These are phyloP conservation scores for Barypeithes pellucidus DNA, from an alignment of 2,888 invertebrate genomes.

Conservation along the genomic window DNA sequence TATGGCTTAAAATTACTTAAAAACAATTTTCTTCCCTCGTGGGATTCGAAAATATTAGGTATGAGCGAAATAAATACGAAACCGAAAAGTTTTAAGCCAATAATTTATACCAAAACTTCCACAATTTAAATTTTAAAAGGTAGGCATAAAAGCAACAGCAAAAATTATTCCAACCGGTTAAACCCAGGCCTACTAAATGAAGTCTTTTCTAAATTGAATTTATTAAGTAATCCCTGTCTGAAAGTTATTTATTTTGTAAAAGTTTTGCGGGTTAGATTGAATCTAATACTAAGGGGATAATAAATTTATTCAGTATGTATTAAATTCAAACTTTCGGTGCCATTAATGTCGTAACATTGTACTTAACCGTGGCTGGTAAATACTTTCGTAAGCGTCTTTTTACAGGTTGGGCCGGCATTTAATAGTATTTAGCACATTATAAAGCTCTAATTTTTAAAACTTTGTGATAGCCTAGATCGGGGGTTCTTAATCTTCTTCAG, in stretches of 20 bases:
- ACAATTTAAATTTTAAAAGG: slow-evolving; percentile 39
- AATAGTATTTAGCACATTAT: slow-evolving; percentile 1
- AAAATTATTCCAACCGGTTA: slow-evolving; percentile 40
- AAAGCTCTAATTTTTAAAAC: neutral
- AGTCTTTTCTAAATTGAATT: slow-evolving; percentile 50
- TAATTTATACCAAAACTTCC: slow-evolving; percentile 35
- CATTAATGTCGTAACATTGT: slow-evolving; percentile 23
- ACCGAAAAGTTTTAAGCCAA: slow-evolving; percentile 39
- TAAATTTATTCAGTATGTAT: slow-evolving; percentile 58
- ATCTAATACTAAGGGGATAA: slow-evolving; percentile 59
- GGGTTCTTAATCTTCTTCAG: too few species aligned
- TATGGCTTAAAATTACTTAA: neutral
- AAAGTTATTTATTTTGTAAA: slow-evolving; percentile 53
- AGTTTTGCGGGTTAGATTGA: slow-evolving; percentile 59
- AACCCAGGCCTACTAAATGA: slow-evolving; percentile 37
- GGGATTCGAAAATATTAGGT: neutral
- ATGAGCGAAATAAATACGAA: slow-evolving; percentile 29
- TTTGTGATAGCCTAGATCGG: too few species aligned
- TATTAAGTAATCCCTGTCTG: slow-evolving; percentile 52
- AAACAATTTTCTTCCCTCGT: neutral
- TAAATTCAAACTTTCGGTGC: slow-evolving; percentile 55
- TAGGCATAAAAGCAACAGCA: slow-evolving; percentile 30
- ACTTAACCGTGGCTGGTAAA: slow-evolving; percentile 24
- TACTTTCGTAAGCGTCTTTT: slow-evolving; percentile 24
- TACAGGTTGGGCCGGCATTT: slow-evolving; percentile 5